Base-by-base conservation (phyloP, 2,888 invertebrate genomes). In the Lottia gigantea region DNA sequence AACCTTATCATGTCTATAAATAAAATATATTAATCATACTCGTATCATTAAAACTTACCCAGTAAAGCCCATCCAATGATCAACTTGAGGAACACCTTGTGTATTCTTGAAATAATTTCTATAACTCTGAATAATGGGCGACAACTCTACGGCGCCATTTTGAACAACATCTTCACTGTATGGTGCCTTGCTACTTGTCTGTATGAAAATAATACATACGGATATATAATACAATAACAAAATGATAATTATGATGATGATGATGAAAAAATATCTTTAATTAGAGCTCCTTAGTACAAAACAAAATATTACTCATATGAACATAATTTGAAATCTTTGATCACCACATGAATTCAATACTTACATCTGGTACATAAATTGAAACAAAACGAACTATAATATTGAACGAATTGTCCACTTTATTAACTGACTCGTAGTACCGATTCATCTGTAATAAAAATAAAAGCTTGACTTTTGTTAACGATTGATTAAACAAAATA, bases 381-480 rank as follows among this genome's bases (percentile, higher is more conserved):
- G 55, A 55, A 23, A 23, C 23, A 55, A 55, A 55, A 15, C 55
- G 19, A 19, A 55, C 55, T 23, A 23, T 23, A 14, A 55, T 55
- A 55, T 14, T 23, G 23, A 55, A 55, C 1, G 55, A 16, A 23
- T 23, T 55, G 14, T 55, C 55, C 23, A 55, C 55, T 19, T 55
- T 55, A 1, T 23, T 23, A 19, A 55, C 55, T 2, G 55, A 55
- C 8, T 55, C 55, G 4, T 19, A 55, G 3, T 55, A 55, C 55
- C 55, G 55, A 55, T 55, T 55, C 55, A 55, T 55, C 55, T 55
- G 55, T 23, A 55, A 55, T 55, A 55, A 55, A n/a, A n/a, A 11
- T 15, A 23, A 55, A 31, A 31, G n/a, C n/a, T n/a, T n/a, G n/a
- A n/a, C n/a, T n/a, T n/a, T n/a, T n/a, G n/a, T n/a, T n/a, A n/a